These are phyloP conservation scores for Penaeus vannamei DNA, from an alignment of 1,140 invertebrate genomes.

Conservation along the genomic window DNA sequence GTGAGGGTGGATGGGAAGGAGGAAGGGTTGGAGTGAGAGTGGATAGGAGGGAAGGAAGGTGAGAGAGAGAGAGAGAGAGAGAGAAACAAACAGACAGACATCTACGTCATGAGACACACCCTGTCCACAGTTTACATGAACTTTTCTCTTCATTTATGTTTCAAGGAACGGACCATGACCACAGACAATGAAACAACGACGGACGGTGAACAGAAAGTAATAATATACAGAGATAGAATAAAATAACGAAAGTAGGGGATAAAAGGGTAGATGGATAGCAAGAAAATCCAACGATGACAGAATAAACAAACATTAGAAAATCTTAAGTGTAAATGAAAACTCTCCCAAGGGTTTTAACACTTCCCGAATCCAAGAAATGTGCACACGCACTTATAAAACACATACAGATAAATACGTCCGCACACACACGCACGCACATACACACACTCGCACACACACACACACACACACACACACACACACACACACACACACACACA, in stretches of 20 bases:
- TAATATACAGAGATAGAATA: background rate
- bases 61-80: too few species aligned
- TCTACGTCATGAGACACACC: too few species aligned
- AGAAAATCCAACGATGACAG: too few species aligned
- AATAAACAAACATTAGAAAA: too few species aligned
- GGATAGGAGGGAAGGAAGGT: too few species aligned
- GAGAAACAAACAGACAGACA: too few species aligned
- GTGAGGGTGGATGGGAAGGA: too few species aligned
- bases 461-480: background rate
- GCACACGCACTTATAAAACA: background rate
- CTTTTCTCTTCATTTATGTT: background rate
- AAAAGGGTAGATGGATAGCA: too few species aligned
- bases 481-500: background rate
- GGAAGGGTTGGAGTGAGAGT: too few species aligned
- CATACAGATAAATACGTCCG: background rate
- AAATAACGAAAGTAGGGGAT: background rate
- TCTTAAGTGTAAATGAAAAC: too few species aligned
- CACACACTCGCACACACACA: background rate
- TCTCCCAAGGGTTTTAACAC: too few species aligned
- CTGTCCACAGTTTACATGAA: background rate
- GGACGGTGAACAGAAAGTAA: background rate
- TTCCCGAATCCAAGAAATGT: background rate
- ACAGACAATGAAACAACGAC: background rate
- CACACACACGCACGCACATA: background rate
- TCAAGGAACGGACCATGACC: too few species aligned